Evolutionary conservation across 2,888 invertebrate genomes (phyloP), one percentile per base, ranked within the genome.

Genomic region (Pandemis corylana): DNA sequence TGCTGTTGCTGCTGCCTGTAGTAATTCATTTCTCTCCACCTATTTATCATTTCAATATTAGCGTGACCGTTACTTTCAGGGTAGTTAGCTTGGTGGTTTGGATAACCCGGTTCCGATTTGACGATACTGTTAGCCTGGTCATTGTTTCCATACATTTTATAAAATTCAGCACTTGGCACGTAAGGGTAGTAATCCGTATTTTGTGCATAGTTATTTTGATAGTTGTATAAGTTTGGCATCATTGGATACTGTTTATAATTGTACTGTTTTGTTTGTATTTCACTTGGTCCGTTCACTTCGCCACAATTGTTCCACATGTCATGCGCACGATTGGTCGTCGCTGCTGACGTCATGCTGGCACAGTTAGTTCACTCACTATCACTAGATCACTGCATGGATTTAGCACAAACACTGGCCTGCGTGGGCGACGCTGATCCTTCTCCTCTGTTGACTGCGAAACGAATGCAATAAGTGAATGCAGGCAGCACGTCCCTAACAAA

Each of bases 401-500:
- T 83, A 80, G 66, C 84, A 86, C 84, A 81, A 44, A 81, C 77
- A 85, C 84, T 85, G 81, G 82, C 83, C 89, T 88, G 91, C 90
- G 93, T 92, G 90, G 93, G 92, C 88, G 92, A 90, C 86, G 82
- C 61, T 46, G 62, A 79, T 84, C 86, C 88, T 85, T 86, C 89
- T 85, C 84, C 88, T 86, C 82, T 85, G 89, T 90, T 86, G 89
- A 88, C 90, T 93, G 89, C 89, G 90, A 92, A 93, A 90, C 91
- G 91, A 94, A 94, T 94, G 93, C 85, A 88, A 87, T 89, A 88
- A 90, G 89, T 89, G 89, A 85, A 89, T 87, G 87, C 87, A 87
- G 84, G 84, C 92, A 87, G 88, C 89, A 87, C 90, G 91, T 90
- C 93, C 93, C 93, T 92, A 84, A 89, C 92, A 91, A 93, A 89